Conservation (phyloP, 1,140 invertebrate genomes). For the Halyomorpha halys region DNA sequence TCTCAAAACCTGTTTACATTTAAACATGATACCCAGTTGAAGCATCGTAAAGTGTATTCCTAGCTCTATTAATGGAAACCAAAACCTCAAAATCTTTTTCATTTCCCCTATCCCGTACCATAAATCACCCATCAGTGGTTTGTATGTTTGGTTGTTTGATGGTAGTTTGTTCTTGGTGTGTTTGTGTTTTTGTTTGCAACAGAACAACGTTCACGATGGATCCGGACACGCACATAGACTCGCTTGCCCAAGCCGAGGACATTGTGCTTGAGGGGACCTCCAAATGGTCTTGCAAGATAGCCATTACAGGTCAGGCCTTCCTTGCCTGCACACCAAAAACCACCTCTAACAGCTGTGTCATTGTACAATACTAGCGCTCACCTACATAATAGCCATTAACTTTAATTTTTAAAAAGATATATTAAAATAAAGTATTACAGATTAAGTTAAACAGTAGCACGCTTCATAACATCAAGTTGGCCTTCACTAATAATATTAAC, state of each 20-base stretch:
- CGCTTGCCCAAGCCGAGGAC: slow-evolving; percentile 93
- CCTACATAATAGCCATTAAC: slow-evolving; percentile 4
- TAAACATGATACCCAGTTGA: neutral
- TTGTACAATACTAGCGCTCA: slow-evolving; percentile 22
- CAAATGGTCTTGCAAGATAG: slow-evolving; percentile 99
- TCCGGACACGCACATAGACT: slow-evolving; percentile 97
- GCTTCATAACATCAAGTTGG: neutral
- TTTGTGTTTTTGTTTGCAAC: slow-evolving; percentile 35
- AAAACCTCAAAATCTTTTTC: neutral
- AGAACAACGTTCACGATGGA: slow-evolving; percentile 95
- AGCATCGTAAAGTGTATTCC: slow-evolving; percentile 16
- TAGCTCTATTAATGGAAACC: neutral
- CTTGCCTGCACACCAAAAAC: slow-evolving; percentile 9
- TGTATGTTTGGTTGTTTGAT: slow-evolving; percentile 16
- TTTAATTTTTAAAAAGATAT: neutral
- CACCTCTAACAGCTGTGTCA: slow-evolving; percentile 19
- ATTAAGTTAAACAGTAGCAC: neutral
- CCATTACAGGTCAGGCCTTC: slow-evolving; percentile 75
- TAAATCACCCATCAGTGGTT: slow-evolving; percentile 2
- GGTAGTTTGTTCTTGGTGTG: slow-evolving; percentile 34
- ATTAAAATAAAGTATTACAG: neutral
- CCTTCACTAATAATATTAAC: neutral
- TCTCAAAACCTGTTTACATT: slow-evolving; percentile 1
- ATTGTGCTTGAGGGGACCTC: slow-evolving; percentile 98
- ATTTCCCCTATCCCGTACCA: neutral